Evolutionary conservation across 2,797 vertebrate genomes (phyloP).

Genomic region (Myotis myotis): DNA sequence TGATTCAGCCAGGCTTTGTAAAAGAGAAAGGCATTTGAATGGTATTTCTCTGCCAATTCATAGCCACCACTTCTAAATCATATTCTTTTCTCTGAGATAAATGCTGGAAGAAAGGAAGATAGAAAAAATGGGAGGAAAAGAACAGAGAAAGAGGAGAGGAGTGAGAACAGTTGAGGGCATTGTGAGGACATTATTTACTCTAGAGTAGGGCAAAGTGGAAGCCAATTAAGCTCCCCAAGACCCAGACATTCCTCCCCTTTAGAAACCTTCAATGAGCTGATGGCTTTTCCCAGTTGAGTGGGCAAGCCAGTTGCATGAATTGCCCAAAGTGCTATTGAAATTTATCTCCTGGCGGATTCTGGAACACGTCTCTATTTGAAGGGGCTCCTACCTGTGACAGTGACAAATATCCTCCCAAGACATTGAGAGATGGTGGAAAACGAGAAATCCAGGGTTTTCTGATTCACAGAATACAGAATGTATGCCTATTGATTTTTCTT

Average conservation of each 20-base stretch:
- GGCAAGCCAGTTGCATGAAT: not conserved
- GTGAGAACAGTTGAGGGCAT: not conserved
- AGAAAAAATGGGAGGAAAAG: not conserved
- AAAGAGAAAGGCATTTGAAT: not conserved
- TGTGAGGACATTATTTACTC: not conserved
- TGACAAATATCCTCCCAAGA: not conserved
- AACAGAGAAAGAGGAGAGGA: not conserved
- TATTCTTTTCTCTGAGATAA: not conserved
- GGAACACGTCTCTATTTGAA: not conserved
- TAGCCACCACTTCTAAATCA: not conserved
- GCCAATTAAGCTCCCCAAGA: not conserved
- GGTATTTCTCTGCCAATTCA: not conserved
- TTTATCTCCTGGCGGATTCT: not conserved
- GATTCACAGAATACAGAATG: not conserved
- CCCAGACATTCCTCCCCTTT: not conserved
- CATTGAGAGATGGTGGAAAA: not conserved
- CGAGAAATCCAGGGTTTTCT: not conserved
- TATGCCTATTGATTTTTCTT: constrained; percentile 40
- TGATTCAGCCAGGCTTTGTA: not conserved
- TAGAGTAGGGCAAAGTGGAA: not conserved
- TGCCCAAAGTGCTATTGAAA: not conserved
- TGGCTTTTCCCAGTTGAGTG: not conserved
- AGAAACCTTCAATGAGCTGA: not conserved
- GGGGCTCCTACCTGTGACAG: not conserved
- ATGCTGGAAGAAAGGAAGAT: not conserved